Evolutionary conservation across 2,888 invertebrate genomes (phyloP).

Genomic region (Omphaloscelis lunosa): DNA sequence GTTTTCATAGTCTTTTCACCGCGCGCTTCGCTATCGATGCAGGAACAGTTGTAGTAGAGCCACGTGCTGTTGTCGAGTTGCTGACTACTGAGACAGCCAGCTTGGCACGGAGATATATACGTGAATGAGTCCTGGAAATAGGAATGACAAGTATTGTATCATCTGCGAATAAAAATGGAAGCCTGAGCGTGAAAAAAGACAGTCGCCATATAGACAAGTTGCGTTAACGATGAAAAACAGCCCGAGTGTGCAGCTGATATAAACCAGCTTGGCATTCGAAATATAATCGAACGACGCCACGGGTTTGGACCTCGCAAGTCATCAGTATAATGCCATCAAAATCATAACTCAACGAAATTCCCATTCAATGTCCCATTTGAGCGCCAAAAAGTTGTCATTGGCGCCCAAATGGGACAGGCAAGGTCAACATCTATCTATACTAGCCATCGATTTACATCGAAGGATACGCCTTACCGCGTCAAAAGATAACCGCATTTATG

Average conservation of each 20-base stretch:
- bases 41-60: conserved; percentile 85
- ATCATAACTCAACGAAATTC: not conserved
- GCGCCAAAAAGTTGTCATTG: not conserved
- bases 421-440: not conserved
- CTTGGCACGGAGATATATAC: conserved; percentile 97
- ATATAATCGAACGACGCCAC: not conserved
- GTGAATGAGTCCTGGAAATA: conserved; percentile 92
- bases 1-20: conserved; percentile 73
- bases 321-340: not conserved
- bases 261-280: not conserved
- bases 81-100: conserved; percentile 92
- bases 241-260: not conserved
- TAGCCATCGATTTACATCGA: no score
- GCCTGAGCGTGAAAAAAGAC: not conserved
- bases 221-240: not conserved
- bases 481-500: no score
- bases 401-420: not conserved
- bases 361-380: not conserved
- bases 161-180: not conserved
- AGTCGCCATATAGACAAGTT: not conserved
- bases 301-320: not conserved
- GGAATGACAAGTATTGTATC: not conserved
- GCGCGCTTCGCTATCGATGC: conserved; percentile 73
- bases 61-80: conserved; percentile 85
- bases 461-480: no score